Evolutionary conservation across 2,797 vertebrate species (phyloP).

Genomic region (Clarias fuscus): DNA sequence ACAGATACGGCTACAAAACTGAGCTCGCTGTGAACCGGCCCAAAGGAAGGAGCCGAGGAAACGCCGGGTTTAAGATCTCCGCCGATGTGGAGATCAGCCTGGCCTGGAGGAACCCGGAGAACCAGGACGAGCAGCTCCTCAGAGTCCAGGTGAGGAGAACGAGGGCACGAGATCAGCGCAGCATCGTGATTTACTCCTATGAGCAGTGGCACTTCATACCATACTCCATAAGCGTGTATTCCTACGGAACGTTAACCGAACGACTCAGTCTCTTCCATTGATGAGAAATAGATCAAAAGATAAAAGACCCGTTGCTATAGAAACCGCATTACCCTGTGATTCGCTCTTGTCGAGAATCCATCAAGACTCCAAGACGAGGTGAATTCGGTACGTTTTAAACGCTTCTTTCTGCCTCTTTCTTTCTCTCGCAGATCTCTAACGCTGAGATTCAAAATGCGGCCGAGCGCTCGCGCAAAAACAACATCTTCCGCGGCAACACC

Average conservation of each 20-base stretch:
- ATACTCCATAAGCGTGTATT: no score
- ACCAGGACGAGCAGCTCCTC: conserved; percentile 87
- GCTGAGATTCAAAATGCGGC: conserved; percentile 79
- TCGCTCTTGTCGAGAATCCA: neutral
- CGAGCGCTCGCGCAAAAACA: conserved; percentile 75
- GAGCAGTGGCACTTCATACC: no score
- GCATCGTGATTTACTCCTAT: neutral
- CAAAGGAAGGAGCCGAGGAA: conserved; percentile 74
- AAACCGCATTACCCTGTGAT: neutral
- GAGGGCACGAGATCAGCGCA: neutral
- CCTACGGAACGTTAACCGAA: no score
- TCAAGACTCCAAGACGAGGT: neutral
- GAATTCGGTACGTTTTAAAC: neutral
- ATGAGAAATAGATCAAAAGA: no score
- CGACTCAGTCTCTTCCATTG: no score
- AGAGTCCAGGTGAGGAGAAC: conserved; percentile 76
- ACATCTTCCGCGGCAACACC: conserved; percentile 81
- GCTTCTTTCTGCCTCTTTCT: neutral
- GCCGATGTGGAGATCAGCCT: conserved; percentile 82
- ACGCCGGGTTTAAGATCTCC: conserved; percentile 81
- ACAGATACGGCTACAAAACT: conserved; percentile 86
- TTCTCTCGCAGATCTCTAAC: conserved; percentile 79
- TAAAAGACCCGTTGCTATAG: neutral
- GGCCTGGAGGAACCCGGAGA: conserved; percentile 88
- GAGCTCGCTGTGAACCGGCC: conserved; percentile 82